phyloP scores from a whole-genome alignment of 2,888 invertebrate species.

The Drosophila atripex region DNA sequence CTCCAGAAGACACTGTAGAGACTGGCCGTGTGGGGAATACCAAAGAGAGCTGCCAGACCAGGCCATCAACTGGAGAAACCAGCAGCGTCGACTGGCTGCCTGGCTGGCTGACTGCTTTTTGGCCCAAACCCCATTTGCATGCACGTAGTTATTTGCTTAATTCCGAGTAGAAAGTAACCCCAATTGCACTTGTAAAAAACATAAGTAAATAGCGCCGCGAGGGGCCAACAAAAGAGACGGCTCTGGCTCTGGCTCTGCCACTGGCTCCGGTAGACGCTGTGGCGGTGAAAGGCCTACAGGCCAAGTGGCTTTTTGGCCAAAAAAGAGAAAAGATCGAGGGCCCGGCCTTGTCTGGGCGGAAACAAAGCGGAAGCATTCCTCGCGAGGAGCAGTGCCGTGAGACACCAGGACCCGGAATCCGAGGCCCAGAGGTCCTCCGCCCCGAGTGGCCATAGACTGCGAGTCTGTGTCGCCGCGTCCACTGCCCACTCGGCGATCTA shows the following conservation, averaged over 20 bases:
- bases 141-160: slow-evolving; percentile 62
- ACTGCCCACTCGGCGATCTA: slow-evolving; percentile 41
- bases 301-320: slow-evolving; percentile 12
- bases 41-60: slow-evolving; percentile 11
- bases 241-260: slow-evolving; percentile 4
- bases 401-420: too few relatives aligned
- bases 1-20: too few relatives aligned
- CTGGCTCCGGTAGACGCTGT: slow-evolving; percentile 10
- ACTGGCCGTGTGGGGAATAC: background rate
- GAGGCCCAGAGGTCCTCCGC: too few relatives aligned
- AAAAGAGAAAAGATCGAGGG: background rate
- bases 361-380: too few relatives aligned
- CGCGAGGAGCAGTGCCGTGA: too few relatives aligned
- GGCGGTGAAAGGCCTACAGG: slow-evolving; percentile 53
- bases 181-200: slow-evolving; percentile 76
- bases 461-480: background rate
- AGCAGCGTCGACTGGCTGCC: too few relatives aligned
- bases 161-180: slow-evolving; percentile 77
- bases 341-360: too few relatives aligned
- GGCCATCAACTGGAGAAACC: slow-evolving; percentile 7
- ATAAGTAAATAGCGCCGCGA: slow-evolving; percentile 68
- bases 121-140: slow-evolving; percentile 60
- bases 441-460: too few relatives aligned
- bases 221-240: slow-evolving; percentile 46
- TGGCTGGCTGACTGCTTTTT: slow-evolving; percentile 14